These are phyloP conservation scores for Sinelater perroti DNA, from an alignment of 2,888 invertebrate species.

Conservation along the genomic window DNA sequence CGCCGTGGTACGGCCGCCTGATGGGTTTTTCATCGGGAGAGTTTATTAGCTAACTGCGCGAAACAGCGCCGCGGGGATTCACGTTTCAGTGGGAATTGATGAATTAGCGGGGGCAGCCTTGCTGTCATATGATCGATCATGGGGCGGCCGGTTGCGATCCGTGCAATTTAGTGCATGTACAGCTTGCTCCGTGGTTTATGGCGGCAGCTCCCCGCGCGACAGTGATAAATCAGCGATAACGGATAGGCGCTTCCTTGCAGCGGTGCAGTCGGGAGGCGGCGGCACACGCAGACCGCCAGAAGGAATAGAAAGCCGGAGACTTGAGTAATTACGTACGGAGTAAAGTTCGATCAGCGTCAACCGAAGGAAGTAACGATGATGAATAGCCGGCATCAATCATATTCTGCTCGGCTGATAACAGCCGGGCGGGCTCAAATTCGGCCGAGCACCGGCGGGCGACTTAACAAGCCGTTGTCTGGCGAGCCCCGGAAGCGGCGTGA, in stretches of 20 bases:
- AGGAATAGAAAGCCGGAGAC: slow-evolving; percentile 40
- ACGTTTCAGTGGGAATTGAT: slow-evolving; percentile 34
- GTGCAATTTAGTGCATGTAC: slow-evolving; percentile 48
- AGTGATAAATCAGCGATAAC: slow-evolving; percentile 52
- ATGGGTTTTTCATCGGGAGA: slow-evolving; percentile 19
- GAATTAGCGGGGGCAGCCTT: slow-evolving; percentile 33
- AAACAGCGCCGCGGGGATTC: slow-evolving; percentile 27
- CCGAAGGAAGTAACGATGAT: slow-evolving; percentile 60
- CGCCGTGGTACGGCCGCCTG: not conserved
- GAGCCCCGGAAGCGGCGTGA: slow-evolving; percentile 47
- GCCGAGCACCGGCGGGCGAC: slow-evolving; percentile 43
- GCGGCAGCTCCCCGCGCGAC: slow-evolving; percentile 45
- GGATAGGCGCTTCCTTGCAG: slow-evolving; percentile 36
- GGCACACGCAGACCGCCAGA: slow-evolving; percentile 14
- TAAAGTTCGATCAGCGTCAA: slow-evolving; percentile 58
- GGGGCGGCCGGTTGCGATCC: slow-evolving; percentile 43
- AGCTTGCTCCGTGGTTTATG: slow-evolving; percentile 45
- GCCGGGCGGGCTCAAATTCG: slow-evolving; percentile 45
- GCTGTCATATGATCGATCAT: slow-evolving; percentile 57
- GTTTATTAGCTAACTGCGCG: slow-evolving; percentile 27
- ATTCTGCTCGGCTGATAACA: slow-evolving; percentile 51
- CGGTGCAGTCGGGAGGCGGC: slow-evolving; percentile 28
- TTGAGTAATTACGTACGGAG: slow-evolving; percentile 55
- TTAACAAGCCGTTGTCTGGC: slow-evolving; percentile 44
- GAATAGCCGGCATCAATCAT: slow-evolving; percentile 62